Conservation (phyloP, 2,113 vertebrate genomes). For the Pristiophorus japonicus region DNA sequence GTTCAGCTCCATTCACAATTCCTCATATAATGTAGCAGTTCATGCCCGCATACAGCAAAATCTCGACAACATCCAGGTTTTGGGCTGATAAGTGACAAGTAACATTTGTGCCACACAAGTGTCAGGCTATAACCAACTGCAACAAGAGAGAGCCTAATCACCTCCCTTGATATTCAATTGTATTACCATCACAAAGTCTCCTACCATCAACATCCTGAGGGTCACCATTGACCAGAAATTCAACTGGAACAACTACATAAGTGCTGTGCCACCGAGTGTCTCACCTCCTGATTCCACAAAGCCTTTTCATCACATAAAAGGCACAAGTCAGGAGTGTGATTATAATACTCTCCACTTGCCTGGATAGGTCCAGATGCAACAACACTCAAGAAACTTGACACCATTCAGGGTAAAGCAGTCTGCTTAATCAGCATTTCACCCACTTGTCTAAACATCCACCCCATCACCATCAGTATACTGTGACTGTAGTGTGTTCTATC, state of each 20-base stretch:
- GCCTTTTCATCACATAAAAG: not conserved
- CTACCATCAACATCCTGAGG: not conserved
- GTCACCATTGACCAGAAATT: not conserved
- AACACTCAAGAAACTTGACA: not conserved
- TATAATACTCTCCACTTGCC: not conserved
- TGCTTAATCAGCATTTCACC: not conserved
- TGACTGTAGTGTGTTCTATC: not conserved
- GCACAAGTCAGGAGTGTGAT: not conserved
- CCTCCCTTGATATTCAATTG: not conserved
- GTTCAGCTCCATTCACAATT: not conserved
- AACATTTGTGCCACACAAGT: not conserved
- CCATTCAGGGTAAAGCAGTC: not conserved
- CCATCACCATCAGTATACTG: not conserved
- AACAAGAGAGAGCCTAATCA: not conserved
- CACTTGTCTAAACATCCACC: too few species aligned
- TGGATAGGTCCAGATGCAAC: not conserved
- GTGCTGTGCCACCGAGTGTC: not conserved
- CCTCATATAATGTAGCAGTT: not conserved
- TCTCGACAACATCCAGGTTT: not conserved
- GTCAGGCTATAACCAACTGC: not conserved
- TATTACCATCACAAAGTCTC: not conserved
- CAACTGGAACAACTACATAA: not conserved
- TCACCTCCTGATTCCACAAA: not conserved
- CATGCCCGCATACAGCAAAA: not conserved
- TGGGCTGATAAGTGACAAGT: not conserved